A percentile compares a stretch with the other conserved stretches of the same genome.
Conservation (phyloP, 2,113 vertebrate genomes). For the Hippocampus zosterae region DNA sequence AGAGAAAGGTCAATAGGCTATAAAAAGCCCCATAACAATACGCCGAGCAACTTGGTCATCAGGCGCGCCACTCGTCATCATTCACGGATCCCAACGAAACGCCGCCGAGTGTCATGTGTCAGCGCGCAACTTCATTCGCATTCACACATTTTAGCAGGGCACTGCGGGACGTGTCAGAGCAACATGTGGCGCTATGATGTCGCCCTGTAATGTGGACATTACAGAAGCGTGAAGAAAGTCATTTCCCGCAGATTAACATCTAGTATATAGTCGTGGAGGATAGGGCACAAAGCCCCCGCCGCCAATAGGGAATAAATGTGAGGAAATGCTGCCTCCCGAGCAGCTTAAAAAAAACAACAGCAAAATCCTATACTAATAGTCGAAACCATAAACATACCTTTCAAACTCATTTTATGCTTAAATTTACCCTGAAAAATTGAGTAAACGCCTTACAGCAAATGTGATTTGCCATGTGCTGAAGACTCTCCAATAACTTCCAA, state of each 20-base stretch:
- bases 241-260: background rate
- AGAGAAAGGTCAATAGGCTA: conserved; percentile 56
- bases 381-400: too few relatives aligned
- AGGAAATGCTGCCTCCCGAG: background rate
- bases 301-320: background rate
- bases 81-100: conserved; percentile 40
- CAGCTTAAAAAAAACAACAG: too few relatives aligned
- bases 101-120: background rate
- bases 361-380: too few relatives aligned
- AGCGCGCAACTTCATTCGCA: conserved; percentile 8
- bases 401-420: too few relatives aligned
- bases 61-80: conserved; percentile 19
- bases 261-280: background rate
- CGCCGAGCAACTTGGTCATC: conserved; percentile 41
- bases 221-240: background rate
- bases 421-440: too few relatives aligned
- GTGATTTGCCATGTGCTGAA: too few relatives aligned
- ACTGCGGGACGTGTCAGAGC: background rate
- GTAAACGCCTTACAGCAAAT: too few relatives aligned
- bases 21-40: conserved; percentile 49
- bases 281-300: too few relatives aligned
- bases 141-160: conserved; percentile 10
- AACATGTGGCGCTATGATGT: background rate
- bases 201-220: too few relatives aligned
- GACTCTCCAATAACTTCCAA: background rate